Evolutionary conservation across 2,113 vertebrate species (phyloP), one percentile per base, ranked within the genome.

Genomic region (Trichomycterus rosablanca): DNA sequence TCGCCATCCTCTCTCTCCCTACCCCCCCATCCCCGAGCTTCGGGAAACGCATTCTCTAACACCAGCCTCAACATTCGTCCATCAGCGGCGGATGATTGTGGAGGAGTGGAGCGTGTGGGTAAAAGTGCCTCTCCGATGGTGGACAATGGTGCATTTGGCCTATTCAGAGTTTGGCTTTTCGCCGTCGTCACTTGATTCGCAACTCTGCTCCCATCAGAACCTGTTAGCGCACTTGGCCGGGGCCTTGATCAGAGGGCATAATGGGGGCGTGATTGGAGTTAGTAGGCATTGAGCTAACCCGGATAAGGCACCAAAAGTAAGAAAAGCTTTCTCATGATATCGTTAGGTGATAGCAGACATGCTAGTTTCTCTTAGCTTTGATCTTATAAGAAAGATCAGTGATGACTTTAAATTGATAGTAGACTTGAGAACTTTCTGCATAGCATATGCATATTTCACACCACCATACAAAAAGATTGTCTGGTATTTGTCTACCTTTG

Each of bases 81-180:
- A 87, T 87, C 82, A 87, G 82, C 79, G 69, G 76, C 80, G 76
- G 58, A 66, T 71, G 80, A 87, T 87, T 87, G 83, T 85, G 79
- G 80, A 79, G 62, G 48, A 72, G 80, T 76, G 79, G 78, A 77
- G 80, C 73, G 71, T 67, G 68, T 71, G 49, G 66, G 72, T 68
- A 62, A 81, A 77, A 83, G 80, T 74, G 32, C 68, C 51, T 24
- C 69, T 68, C 76, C 75, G 73, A 83, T 80, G 79, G 64, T 82
- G 80, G 63, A 70, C 63, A 71, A 66, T 71, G 57, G 68, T 71
- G 58, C 57, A 71, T 71, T 71, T 71, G 63, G 58, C 50, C 68
- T 71, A 71, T 71, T 71, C 68, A 71, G 57, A 71, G 63, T 76
- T 73, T 26, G 63, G 73, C 77, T 82, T 80, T 87, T 81, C 78